These are phyloP conservation scores for Hestina assimilis DNA, from an alignment of 1,140 invertebrate species.

Conservation along the genomic window DNA sequence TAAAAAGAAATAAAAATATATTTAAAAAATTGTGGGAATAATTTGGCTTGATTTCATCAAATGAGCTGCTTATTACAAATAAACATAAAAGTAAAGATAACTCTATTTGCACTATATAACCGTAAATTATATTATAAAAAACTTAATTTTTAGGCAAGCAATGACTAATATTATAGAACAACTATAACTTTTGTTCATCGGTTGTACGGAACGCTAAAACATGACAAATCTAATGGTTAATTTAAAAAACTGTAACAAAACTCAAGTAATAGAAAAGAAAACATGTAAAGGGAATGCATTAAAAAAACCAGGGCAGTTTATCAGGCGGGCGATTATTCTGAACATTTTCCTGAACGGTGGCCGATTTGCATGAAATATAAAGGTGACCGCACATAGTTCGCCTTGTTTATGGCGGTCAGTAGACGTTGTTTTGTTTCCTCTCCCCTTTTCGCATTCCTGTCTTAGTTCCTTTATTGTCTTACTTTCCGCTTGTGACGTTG, in stretches of 20 bases:
- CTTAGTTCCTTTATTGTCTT: slow-evolving; percentile 73
- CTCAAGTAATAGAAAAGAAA: slow-evolving; percentile 11
- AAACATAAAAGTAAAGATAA: no score
- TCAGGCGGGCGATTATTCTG: slow-evolving; percentile 51
- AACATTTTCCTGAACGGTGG: slow-evolving; percentile 47
- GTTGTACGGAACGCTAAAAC: no score
- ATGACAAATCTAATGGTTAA: no score
- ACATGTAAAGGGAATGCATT: slow-evolving; percentile 29
- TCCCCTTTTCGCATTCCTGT: slow-evolving; percentile 67
- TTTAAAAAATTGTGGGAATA: no score
- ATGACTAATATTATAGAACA: no score
- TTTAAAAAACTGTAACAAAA: background rate
- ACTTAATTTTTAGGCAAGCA: no score
- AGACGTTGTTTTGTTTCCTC: slow-evolving; percentile 47
- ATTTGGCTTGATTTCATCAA: no score
- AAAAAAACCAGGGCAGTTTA: slow-evolving; percentile 39
- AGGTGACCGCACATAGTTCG: slow-evolving; percentile 73
- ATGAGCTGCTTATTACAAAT: no score
- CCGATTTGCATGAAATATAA: slow-evolving; percentile 77
- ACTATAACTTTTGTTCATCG: no score
- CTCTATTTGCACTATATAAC: no score
- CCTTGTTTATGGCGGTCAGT: slow-evolving; percentile 74
- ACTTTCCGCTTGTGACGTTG: slow-evolving; percentile 67
- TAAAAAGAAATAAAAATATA: no score
- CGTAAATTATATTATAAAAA: no score